These are phyloP conservation scores for Pseudois nayaur DNA, from an alignment of 2,113 vertebrate species.

Conservation along the genomic window DNA sequence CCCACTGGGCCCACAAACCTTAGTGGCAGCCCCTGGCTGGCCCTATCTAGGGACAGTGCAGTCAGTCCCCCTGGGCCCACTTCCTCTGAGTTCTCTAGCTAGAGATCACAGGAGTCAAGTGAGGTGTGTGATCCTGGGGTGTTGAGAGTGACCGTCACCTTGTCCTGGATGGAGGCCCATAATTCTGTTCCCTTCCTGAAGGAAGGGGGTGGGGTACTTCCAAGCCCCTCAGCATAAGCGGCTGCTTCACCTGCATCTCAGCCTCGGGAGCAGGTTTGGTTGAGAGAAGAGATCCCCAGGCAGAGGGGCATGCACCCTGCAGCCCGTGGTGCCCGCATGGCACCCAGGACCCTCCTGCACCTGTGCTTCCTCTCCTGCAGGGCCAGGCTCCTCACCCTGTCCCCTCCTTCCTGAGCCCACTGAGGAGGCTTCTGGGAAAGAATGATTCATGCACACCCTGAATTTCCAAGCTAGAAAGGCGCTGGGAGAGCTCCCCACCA, in stretches of 20 bases:
- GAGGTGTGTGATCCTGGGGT: not conserved
- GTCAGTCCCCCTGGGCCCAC: not conserved
- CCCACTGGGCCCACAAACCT: fast-evolving
- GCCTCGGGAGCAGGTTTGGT: fast-evolving
- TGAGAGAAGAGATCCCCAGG: not conserved
- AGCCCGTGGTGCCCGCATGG: fast-evolving
- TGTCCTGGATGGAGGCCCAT: not conserved
- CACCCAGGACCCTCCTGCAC: not conserved
- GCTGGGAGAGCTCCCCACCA: not conserved
- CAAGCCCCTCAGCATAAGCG: fast-evolving
- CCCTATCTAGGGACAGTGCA: fast-evolving
- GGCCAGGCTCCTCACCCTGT: not conserved
- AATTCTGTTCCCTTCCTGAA: not conserved
- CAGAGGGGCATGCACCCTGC: fast-evolving
- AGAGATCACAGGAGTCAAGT: fast-evolving
- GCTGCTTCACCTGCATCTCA: not conserved
- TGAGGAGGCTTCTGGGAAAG: not conserved
- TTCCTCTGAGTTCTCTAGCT: not conserved
- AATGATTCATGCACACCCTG: not conserved
- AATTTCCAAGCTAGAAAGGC: not conserved
- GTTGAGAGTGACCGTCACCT: not conserved
- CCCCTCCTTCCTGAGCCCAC: not conserved
- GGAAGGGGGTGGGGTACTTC: not conserved
- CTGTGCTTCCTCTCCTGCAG: not conserved
- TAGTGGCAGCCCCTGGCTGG: no score